Percentiles rank a stretch among this genome's conserved stretches.
phyloP scores from a whole-genome alignment of 2,888 invertebrate species.

The Onthophagus sagittarius region DNA sequence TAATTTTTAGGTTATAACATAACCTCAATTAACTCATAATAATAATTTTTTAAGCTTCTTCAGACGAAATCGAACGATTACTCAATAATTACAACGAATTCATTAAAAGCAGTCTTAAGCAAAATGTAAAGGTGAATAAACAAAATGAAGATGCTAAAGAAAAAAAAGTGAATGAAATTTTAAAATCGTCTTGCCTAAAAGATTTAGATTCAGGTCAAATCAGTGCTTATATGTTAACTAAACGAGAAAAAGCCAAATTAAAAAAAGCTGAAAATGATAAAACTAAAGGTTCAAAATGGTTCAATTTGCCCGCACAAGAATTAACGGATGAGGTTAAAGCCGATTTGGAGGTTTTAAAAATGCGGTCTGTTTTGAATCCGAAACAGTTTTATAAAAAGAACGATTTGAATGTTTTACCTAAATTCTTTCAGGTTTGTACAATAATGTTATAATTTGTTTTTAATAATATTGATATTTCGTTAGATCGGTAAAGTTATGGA shows the following conservation, averaged over 20 bases:
- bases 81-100: neutral
- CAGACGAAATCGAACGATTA: neutral
- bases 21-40: neutral
- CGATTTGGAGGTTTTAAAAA: conserved; percentile 85
- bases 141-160: neutral
- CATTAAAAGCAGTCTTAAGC: neutral
- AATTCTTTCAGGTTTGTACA: conserved; percentile 80
- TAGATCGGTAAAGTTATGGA: conserved; percentile 80
- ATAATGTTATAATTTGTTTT: conserved; percentile 1
- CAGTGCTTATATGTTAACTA: neutral
- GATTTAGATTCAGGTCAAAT: conserved; percentile 28
- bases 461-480: conserved; percentile 27
- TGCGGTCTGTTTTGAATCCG: conserved; percentile 88
- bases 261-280: conserved; percentile 69
- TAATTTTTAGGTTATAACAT: no score
- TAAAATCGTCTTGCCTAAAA: neutral
- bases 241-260: conserved; percentile 49
- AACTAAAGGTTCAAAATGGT: conserved; percentile 87
- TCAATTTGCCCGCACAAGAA: conserved; percentile 82
- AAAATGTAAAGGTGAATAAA: neutral
- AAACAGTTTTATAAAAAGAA: conserved; percentile 95
- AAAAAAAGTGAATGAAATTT: neutral
- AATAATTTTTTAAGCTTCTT: neutral
- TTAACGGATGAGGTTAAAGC: conserved; percentile 82
- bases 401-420: conserved; percentile 80